Evolutionary conservation across 2,113 vertebrate genomes (phyloP).

Genomic region (rat (Rattus norvegicus)): DNA sequence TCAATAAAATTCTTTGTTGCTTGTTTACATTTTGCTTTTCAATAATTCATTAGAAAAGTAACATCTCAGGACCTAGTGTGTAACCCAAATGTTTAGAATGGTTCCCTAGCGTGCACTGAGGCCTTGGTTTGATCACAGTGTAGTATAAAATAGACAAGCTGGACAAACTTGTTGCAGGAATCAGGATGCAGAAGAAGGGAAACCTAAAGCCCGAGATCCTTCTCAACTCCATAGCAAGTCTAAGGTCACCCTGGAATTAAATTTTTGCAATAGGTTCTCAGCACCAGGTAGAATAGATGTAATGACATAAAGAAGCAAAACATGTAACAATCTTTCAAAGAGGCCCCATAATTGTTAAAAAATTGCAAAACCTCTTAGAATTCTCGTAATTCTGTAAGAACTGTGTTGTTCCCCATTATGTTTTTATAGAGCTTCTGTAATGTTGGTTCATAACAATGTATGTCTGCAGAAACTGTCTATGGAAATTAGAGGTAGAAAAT

Average conservation of each 20-base stretch:
- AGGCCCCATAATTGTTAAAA: slow-evolving; percentile 77
- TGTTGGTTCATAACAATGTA: slow-evolving; percentile 78
- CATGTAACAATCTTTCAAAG: slow-evolving; percentile 77
- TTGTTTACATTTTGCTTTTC: slow-evolving; percentile 36
- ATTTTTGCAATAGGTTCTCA: slow-evolving; percentile 75
- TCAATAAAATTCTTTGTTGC: background rate
- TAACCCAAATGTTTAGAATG: background rate
- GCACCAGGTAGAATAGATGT: slow-evolving; percentile 69
- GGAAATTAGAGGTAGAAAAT: slow-evolving; percentile 78
- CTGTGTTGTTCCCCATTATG: slow-evolving; percentile 79
- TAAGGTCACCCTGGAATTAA: slow-evolving; percentile 39
- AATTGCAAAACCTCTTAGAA: slow-evolving; percentile 78
- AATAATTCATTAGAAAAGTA: background rate
- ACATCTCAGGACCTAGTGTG: background rate
- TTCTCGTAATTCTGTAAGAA: slow-evolving; percentile 72
- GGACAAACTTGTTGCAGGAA: background rate
- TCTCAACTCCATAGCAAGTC: background rate
- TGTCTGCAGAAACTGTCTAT: slow-evolving; percentile 80
- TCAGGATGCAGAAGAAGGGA: background rate
- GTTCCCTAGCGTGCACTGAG: background rate
- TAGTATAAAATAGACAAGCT: background rate
- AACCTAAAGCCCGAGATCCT: background rate
- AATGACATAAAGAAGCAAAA: slow-evolving; percentile 75
- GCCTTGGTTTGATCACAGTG: background rate
- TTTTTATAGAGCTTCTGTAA: slow-evolving; percentile 82